phyloP scores from a whole-genome alignment of 2,113 vertebrate species.

The Mirounga angustirostris region DNA sequence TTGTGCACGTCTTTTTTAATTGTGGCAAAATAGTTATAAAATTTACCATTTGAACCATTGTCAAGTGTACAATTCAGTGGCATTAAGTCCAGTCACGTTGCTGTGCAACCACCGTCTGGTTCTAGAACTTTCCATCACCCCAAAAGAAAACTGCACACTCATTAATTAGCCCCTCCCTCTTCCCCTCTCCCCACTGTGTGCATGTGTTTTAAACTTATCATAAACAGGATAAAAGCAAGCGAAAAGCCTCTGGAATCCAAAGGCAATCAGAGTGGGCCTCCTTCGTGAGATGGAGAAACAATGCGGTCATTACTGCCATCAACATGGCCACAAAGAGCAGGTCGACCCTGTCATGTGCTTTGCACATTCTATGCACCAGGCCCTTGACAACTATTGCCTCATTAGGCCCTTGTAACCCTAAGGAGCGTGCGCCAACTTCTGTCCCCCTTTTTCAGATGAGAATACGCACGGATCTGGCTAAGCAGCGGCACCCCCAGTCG shows the following conservation, averaged over 20 bases:
- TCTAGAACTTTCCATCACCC: neutral
- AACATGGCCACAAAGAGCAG: neutral
- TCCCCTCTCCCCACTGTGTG: too few species aligned
- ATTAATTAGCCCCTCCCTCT: too few species aligned
- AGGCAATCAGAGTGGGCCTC: neutral
- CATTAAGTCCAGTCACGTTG: accelerated
- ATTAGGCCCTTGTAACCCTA: accelerated
- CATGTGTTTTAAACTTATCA: neutral
- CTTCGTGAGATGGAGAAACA: neutral
- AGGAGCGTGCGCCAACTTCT: accelerated
- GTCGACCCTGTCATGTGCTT: accelerated
- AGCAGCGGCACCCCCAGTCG: accelerated
- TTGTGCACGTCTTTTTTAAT: neutral
- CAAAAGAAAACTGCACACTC: accelerated
- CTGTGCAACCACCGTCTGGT: accelerated
- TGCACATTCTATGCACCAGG: neutral
- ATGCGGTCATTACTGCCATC: accelerated
- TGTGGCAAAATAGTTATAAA: neutral
- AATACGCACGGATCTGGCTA: accelerated
- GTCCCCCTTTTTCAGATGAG: neutral
- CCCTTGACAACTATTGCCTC: neutral
- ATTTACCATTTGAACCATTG: neutral
- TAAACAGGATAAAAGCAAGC: neutral
- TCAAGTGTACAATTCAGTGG: accelerated
- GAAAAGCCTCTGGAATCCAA: neutral